Base-by-base conservation (phyloP, 1,140 invertebrate species). In the Temnothorax curvispinosus region DNA sequence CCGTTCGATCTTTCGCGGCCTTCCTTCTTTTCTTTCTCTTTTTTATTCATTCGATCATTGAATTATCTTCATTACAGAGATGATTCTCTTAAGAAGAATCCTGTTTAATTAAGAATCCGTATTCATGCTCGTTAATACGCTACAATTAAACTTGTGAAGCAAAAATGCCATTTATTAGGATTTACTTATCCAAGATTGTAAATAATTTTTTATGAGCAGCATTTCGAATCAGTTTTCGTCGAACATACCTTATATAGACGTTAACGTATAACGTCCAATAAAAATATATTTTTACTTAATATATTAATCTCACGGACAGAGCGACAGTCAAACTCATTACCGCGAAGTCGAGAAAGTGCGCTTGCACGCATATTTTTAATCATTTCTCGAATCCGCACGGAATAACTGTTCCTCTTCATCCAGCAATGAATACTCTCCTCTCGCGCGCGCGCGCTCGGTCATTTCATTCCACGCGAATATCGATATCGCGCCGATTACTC, bases 1-100 rank as follows among this genome's bases (percentile, higher is more conserved):
- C 88, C 86, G 89, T 89, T 88, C 84, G 82, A 80, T 90, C 78
- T 88, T 92, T 93, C 90, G 58, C 41, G 86, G 21, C 76, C 41
- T 47, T 64, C 21, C 18, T 41, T 60, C 18, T 32, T 58, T 13
- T 44, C 8, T 60, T 60, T 74, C 9, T 15, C 38, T 27, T 54
- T 58, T 41, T 80, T n/a, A 47, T 41, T 74, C 21, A 15, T 38
- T 38, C 69, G 69, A 50, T 84, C 56, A 84, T 75, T 84, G 80
- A 84, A 74, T 75, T 60, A 74, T 74, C 67, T 50, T 27, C 54
- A 58, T 82, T 74, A 60, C 80, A 50, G 67, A 13, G 67, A 72
- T 27, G 27, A 75, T 75, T 62, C 69, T 75, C 21, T n/a, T 9
- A 38, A 47, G 44, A 27, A 11, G 21, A 54, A 54, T 54, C 67